phyloP scores from a whole-genome alignment of 2,888 invertebrate genomes.

The Cryptus viduatorius region DNA sequence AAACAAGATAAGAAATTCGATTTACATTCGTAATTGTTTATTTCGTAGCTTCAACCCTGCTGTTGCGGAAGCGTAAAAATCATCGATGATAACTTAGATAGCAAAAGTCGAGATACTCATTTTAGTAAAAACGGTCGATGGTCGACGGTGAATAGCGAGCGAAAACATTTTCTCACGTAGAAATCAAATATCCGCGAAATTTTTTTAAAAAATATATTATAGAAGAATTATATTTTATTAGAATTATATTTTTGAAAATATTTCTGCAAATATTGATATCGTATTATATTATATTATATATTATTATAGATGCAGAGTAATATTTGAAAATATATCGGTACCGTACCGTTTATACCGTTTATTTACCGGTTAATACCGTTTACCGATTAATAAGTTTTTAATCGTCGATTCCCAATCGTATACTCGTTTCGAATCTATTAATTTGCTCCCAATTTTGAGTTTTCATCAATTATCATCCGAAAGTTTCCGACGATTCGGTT shows the following conservation, averaged over 20 bases:
- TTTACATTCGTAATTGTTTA: neutral
- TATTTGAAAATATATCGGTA: too few species aligned
- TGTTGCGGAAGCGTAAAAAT: neutral
- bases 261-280: too few species aligned
- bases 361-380: neutral
- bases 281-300: too few species aligned
- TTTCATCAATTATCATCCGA: neutral
- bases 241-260: too few species aligned
- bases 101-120: too few species aligned
- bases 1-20: constrained; percentile 16
- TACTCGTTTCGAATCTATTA: neutral
- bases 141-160: too few species aligned
- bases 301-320: too few species aligned
- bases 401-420: neutral
- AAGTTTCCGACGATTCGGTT: neutral
- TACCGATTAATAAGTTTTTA: constrained; percentile 4
- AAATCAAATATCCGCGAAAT: too few species aligned
- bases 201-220: too few species aligned
- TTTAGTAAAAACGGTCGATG: too few species aligned
- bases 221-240: too few species aligned
- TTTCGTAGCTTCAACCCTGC: neutral
- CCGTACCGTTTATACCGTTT: neutral
- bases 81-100: neutral
- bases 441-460: neutral
- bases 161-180: too few species aligned